These are phyloP conservation scores for Panagrolaimus sp. DNA, from an alignment of 1,140 invertebrate genomes.

Conservation along the genomic window DNA sequence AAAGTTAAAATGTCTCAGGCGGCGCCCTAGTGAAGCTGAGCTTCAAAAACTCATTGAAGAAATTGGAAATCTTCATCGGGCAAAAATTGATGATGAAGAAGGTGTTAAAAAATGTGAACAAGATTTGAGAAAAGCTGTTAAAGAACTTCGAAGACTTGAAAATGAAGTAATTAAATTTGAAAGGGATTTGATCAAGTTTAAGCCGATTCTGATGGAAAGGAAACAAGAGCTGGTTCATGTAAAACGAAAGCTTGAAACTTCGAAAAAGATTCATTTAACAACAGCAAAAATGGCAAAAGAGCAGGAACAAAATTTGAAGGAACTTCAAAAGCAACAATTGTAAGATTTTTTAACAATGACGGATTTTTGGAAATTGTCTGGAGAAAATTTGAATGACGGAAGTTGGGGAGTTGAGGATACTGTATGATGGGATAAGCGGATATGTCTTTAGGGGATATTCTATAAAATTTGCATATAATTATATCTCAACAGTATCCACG, in stretches of 20 bases:
- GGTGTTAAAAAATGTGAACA: slow-evolving; percentile 88
- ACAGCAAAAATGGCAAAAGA: slow-evolving; percentile 43
- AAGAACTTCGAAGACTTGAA: slow-evolving; percentile 86
- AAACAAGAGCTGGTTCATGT: slow-evolving; percentile 92
- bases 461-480: no score
- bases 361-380: no score
- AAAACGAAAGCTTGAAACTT: slow-evolving; percentile 84
- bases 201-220: slow-evolving; percentile 89
- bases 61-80: slow-evolving; percentile 74
- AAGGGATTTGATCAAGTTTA: slow-evolving; percentile 83
- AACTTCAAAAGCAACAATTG: slow-evolving; percentile 28
- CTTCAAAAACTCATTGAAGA: slow-evolving; percentile 77
- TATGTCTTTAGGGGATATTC: no score
- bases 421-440: no score
- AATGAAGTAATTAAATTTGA: slow-evolving; percentile 85
- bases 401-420: no score
- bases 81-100: slow-evolving; percentile 81
- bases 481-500: no score
- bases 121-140: slow-evolving; percentile 74
- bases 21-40: no score
- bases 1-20: no score
- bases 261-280: slow-evolving; percentile 63
- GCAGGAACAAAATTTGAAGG: slow-evolving; percentile 27
- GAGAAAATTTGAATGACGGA: no score
- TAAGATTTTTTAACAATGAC: no score